Evolutionary conservation across 2,797 vertebrate species (phyloP).

Genomic region (Hirundo rustica): DNA sequence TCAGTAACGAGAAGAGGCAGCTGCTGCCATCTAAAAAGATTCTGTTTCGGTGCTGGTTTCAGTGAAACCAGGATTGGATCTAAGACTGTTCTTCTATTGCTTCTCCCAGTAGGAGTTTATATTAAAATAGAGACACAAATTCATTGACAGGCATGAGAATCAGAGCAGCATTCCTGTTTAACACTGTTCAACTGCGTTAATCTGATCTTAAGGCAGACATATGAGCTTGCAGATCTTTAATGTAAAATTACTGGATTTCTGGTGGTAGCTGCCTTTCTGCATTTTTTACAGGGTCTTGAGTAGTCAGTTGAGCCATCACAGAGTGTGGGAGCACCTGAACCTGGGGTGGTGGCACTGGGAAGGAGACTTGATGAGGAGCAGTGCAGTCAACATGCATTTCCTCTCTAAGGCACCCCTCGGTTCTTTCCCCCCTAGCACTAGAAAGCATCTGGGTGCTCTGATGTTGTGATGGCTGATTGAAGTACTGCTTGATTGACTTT

Average conservation of each 20-base stretch:
- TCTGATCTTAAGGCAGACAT: not conserved
- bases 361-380: not conserved
- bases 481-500: not conserved
- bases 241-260: not conserved
- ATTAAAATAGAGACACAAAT: slow-evolving; percentile 38
- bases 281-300: not conserved
- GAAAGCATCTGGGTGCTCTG: not conserved
- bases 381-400: accelerated
- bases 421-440: not conserved
- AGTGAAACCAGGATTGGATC: slow-evolving; percentile 16
- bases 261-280: not conserved
- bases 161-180: not conserved
- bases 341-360: not conserved
- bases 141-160: not conserved
- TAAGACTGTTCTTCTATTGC: slow-evolving; percentile 1
- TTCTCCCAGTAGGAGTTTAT: not conserved
- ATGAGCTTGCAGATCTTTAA: not conserved
- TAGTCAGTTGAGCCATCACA: not conserved
- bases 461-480: not conserved
- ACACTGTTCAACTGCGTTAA: not conserved
- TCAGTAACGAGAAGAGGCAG: slow-evolving; percentile 47
- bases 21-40: slow-evolving; percentile 41
- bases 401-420: not conserved
- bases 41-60: slow-evolving; percentile 14
- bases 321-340: not conserved